Evolutionary conservation across 1,140 invertebrate genomes (phyloP), one percentile per base, ranked within the genome.

Genomic region (Idris sp.): DNA sequence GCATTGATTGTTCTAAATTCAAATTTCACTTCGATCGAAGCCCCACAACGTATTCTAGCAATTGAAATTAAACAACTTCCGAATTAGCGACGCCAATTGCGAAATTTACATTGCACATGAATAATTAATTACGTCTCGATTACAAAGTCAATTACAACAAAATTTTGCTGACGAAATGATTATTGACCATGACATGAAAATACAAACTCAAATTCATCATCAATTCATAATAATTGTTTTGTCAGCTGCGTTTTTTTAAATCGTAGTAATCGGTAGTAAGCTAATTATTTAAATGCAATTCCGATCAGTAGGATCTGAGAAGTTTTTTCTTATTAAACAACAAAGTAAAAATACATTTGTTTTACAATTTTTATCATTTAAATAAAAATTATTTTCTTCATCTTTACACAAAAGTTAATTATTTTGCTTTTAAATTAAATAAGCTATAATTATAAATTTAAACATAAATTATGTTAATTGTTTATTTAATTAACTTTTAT

Each of bases 101-200:
- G 38, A 64, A 56, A 53, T 15, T 48, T 53, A n/a, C n/a, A 65
- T 73, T 73, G 59, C 69, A 65, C n/a, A 65, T 73, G 48, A 74
- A 74, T 67, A 74, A 74, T 74, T 74, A 67, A 74, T 67, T 67
- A 74, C 71, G 54, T 61, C 71, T 54, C 71, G 61, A 74, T 67
- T 74, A 67, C 71, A 59, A 26, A 54, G 61, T 74, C 71, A 67
- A 67, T 74, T 74, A 74, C 40, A 56, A 54, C 10, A 25, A 36
- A 13, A 33, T 43, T 22, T 51, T 2, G 43, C 33, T 16, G 51
- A 43, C 49, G 31, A 54, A 69, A 49, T 41, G 6, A 54, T 62
- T 61, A 49, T 41, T n/a, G n/a, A n/a, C n/a, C n/a, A n/a, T n/a
- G n/a, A n/a, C n/a, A n/a, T n/a, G n/a, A n/a, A n/a, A n/a, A n/a